Evolutionary conservation across 2,888 invertebrate genomes (phyloP).

Genomic region (Apamea sordens): DNA sequence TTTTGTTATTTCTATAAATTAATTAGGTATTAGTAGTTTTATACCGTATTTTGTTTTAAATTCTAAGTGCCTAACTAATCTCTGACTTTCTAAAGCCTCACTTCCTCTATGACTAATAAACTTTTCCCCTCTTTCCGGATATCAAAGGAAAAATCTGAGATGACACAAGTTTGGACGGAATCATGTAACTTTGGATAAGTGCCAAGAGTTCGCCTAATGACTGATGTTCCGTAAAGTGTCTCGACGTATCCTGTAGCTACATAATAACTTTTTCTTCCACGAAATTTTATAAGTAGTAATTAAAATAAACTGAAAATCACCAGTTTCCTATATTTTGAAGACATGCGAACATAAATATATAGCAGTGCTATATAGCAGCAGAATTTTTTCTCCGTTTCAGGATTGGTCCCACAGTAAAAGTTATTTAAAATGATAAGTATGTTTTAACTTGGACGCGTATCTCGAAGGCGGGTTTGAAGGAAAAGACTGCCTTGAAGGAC

Average conservation of each 20-base stretch:
- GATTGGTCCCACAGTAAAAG: no score
- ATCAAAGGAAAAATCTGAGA: slow-evolving; percentile 38
- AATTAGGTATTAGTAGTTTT: no score
- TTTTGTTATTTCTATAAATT: no score
- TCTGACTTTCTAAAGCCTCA: background rate
- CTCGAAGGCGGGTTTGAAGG: no score
- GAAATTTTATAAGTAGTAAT: background rate
- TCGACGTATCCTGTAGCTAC: slow-evolving; percentile 4
- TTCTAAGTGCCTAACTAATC: background rate
- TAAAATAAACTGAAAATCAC: no score
- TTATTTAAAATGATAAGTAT: no score
- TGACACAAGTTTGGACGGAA: slow-evolving; percentile 30
- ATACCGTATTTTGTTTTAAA: background rate
- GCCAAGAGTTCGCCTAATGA: slow-evolving; percentile 47
- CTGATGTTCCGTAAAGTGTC: slow-evolving; percentile 21
- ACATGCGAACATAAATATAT: no score
- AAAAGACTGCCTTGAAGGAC: no score
- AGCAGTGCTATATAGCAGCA: no score
- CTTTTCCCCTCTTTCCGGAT: slow-evolving; percentile 23
- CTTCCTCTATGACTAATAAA: slow-evolving; percentile 22
- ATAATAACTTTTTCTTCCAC: slow-evolving; percentile 3
- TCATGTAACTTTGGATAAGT: slow-evolving; percentile 42
- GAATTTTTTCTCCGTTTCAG: no score
- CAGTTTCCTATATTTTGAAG: no score
- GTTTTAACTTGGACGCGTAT: no score